Evolutionary conservation across 1,140 invertebrate genomes (phyloP).

Genomic region (Euwallacea fornicatus): DNA sequence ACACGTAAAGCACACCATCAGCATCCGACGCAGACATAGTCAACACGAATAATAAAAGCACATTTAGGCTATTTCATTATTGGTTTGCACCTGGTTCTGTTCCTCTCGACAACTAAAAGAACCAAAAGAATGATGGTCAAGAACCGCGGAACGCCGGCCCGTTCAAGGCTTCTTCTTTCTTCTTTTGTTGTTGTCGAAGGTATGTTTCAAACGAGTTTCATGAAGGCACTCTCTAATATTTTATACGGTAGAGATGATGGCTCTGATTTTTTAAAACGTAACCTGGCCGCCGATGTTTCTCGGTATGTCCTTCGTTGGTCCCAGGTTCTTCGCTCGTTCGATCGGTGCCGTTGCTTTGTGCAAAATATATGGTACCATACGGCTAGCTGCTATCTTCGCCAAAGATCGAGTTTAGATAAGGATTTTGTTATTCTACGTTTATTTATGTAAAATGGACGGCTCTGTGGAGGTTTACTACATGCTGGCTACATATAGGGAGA

Average conservation of each 20-base stretch:
- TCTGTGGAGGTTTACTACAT: too few species aligned
- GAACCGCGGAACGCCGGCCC: conserved; percentile 1
- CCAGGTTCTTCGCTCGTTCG: background rate
- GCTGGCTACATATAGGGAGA: too few species aligned
- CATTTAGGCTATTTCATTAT: conserved; percentile 27
- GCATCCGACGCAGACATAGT: too few species aligned
- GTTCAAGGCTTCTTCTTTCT: conserved; percentile 22
- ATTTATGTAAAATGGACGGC: too few species aligned
- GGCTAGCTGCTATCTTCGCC: background rate
- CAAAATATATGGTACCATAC: conserved; percentile 12
- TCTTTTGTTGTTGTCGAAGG: conserved; percentile 31
- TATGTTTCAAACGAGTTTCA: conserved; percentile 34
- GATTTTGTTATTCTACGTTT: too few species aligned
- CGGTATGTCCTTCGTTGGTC: conserved; percentile 6
- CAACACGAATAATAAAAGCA: background rate
- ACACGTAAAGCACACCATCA: too few species aligned
- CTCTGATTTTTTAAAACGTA: conserved; percentile 24
- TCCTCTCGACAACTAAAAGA: conserved; percentile 11
- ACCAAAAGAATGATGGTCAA: conserved; percentile 30
- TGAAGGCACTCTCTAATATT: conserved; percentile 34
- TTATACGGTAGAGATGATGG: conserved; percentile 34
- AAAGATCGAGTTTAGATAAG: too few species aligned
- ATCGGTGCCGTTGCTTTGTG: conserved; percentile 6
- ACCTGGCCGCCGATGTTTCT: conserved; percentile 19
- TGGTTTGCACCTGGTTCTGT: conserved; percentile 27